Conservation (phyloP, 2,888 invertebrate genomes). For the Hypena proboscidalis region DNA sequence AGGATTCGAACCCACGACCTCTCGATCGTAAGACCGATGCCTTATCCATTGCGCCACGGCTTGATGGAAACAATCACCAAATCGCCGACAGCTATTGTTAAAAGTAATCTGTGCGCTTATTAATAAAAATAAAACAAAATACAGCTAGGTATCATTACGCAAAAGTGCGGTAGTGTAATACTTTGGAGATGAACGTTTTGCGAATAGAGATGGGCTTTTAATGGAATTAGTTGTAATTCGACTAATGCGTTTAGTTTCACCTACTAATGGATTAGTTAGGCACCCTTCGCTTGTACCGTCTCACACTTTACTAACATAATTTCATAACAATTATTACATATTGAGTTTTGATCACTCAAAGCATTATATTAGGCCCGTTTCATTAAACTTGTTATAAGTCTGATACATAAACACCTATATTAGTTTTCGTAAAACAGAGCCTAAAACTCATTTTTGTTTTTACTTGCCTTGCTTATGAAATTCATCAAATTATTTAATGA, state of each 20-base stretch:
- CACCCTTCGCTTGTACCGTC: conserved; percentile 35
- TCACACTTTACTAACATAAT: conserved; percentile 31
- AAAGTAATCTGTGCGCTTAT: neutral
- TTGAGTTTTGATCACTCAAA: conserved; percentile 26
- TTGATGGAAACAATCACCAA: too few species aligned
- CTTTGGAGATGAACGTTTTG: conserved; percentile 46
- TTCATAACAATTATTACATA: conserved; percentile 28
- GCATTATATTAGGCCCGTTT: too few species aligned
- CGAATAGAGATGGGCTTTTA: conserved; percentile 67
- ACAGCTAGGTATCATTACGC: conserved; percentile 32
- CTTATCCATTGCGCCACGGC: too few species aligned
- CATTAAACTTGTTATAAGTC: too few species aligned
- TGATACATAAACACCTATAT: too few species aligned
- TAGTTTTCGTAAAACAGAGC: too few species aligned
- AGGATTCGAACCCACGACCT: too few species aligned
- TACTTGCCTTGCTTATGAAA: too few species aligned
- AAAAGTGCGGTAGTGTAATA: conserved; percentile 38
- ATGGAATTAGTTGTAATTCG: conserved; percentile 67
- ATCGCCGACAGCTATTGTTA: neutral
- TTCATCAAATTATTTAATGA: too few species aligned
- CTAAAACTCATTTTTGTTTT: too few species aligned
- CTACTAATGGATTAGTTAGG: conserved; percentile 58
- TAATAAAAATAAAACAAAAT: conserved; percentile 10
- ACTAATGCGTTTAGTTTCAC: conserved; percentile 66
- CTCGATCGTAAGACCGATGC: too few species aligned